phyloP scores from a whole-genome alignment of 35 echinoderm and acorn worm species.

The Holothuria glaberrima region DNA sequence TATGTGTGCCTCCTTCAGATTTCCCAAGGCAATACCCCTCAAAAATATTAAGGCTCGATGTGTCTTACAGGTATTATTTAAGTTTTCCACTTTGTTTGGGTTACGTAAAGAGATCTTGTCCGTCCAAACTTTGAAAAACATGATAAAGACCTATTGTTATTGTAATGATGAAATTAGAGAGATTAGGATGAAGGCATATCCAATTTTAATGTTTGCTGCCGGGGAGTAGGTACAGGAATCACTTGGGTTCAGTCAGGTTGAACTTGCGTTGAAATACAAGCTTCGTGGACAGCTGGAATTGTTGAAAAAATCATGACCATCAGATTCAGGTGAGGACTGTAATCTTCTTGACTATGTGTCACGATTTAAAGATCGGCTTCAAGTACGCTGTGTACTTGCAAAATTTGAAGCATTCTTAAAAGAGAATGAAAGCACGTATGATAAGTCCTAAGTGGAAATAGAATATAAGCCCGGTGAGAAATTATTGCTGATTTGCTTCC shows the following conservation, averaged over 20 bases:
- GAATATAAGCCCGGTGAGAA: too few species aligned
- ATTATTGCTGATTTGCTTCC: too few species aligned
- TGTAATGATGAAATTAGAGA: slow-evolving; percentile 63
- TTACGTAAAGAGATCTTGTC: not conserved
- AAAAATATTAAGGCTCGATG: not conserved
- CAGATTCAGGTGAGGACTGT: not conserved
- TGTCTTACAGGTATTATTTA: not conserved
- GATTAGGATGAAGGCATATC: slow-evolving; percentile 83
- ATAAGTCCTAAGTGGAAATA: too few species aligned
- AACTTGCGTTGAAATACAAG: slow-evolving; percentile 13
- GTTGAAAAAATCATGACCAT: slow-evolving; percentile 12
- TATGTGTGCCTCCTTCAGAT: slow-evolving; percentile 7
- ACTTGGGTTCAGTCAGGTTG: slow-evolving; percentile 75
- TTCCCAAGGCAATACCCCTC: slow-evolving; percentile 36
- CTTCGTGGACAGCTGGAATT: not conserved
- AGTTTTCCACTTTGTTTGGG: slow-evolving; percentile 7
- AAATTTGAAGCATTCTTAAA: slow-evolving; percentile 16
- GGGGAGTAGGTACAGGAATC: slow-evolving; percentile 69
- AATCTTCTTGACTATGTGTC: too few species aligned
- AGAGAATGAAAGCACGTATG: slow-evolving; percentile 42
- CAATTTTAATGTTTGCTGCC: slow-evolving; percentile 71
- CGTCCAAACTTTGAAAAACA: slow-evolving; percentile 37
- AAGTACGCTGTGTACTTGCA: not conserved
- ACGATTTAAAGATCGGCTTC: slow-evolving; percentile 1
- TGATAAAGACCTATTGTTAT: slow-evolving; percentile 66